A percentile compares a stretch with the other conserved stretches of the same genome.
These are phyloP conservation scores for Tinamus guttatus DNA, from an alignment of 2,113 vertebrate species.

Conservation along the genomic window DNA sequence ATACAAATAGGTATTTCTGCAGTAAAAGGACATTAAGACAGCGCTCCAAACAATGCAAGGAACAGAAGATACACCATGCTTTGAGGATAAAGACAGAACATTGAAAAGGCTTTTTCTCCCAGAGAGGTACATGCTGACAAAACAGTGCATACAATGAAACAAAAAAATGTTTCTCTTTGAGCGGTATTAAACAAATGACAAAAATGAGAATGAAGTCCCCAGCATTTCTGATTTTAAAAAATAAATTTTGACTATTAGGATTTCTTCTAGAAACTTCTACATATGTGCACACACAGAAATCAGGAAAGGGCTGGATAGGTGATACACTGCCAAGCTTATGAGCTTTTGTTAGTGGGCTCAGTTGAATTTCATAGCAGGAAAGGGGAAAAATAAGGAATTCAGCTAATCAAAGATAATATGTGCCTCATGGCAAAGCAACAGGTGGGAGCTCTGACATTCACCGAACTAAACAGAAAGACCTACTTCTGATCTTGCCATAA, in stretches of 20 bases:
- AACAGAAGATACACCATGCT: conserved; percentile 84
- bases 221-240: conserved; percentile 74
- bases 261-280: conserved; percentile 37
- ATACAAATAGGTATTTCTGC: conserved; percentile 75
- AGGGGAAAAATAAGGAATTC: background rate
- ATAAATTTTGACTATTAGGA: conserved; percentile 30
- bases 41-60: conserved; percentile 76
- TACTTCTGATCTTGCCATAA: conserved; percentile 19
- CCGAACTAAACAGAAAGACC: background rate
- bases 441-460: background rate
- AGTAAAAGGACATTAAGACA: conserved; percentile 77
- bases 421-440: background rate
- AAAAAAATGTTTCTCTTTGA: conserved; percentile 69
- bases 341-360: conserved; percentile 69
- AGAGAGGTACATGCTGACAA: conserved; percentile 85
- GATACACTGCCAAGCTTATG: conserved; percentile 58
- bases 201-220: conserved; percentile 85
- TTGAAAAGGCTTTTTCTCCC: conserved; percentile 68
- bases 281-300: conserved; percentile 62
- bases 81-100: conserved; percentile 77
- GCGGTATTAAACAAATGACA: conserved; percentile 85
- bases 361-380: conserved; percentile 37
- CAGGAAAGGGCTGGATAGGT: conserved; percentile 65
- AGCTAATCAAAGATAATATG: background rate
- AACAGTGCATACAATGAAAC: conserved; percentile 80